Percentiles rank a stretch among this genome's conserved stretches.
Evolutionary conservation across 1,140 invertebrate genomes (phyloP).

Genomic region (Penaeus indicus): DNA sequence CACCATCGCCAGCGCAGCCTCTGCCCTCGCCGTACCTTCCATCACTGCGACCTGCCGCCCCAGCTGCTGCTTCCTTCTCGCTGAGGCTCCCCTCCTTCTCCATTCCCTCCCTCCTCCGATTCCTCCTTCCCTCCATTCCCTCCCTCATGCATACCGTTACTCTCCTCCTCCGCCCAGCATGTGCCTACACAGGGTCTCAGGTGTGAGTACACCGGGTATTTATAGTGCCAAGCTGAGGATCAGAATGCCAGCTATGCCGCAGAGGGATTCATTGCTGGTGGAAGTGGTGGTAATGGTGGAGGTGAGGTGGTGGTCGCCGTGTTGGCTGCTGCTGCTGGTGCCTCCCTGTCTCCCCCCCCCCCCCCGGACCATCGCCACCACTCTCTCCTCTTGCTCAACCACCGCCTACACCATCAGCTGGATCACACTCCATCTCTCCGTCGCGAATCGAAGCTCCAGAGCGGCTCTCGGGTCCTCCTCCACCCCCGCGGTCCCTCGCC

Average conservation of each 20-base stretch:
- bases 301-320: constrained; percentile 30
- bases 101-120: too few species aligned
- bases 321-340: constrained; percentile 43
- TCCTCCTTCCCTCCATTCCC: too few species aligned
- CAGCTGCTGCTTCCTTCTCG: not conserved
- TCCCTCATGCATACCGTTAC: too few species aligned
- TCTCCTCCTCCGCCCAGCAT: too few species aligned
- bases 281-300: not conserved
- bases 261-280: not conserved
- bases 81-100: not conserved
- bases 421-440: not conserved
- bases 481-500: not conserved
- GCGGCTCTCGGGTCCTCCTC: not conserved
- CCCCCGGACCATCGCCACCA: not conserved
- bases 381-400: constrained; percentile 39
- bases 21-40: constrained; percentile 29
- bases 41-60: constrained; percentile 2
- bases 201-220: too few species aligned
- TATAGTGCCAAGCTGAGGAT: too few species aligned
- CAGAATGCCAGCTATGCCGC: too few species aligned
- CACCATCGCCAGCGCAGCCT: not conserved
- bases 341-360: constrained; percentile 29
- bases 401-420: constrained; percentile 24
- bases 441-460: too few species aligned
- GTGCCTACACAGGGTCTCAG: too few species aligned